Conservation (phyloP, 2,113 vertebrate species). For the Probosciger aterrimus region DNA sequence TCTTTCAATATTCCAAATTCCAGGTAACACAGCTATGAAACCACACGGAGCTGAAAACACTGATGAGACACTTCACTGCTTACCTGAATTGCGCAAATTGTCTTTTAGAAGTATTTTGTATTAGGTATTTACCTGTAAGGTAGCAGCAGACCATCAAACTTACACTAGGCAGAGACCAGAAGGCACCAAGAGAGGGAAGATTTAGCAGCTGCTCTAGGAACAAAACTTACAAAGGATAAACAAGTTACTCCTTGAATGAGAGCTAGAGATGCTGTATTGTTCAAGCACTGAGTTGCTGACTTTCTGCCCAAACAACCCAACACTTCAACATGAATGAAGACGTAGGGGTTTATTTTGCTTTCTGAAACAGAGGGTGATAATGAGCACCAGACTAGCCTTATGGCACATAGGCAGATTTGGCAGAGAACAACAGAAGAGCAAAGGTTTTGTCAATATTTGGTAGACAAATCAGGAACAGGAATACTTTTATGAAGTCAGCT, state of each 20-base stretch:
- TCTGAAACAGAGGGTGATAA: background rate
- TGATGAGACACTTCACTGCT: background rate
- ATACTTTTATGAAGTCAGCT: background rate
- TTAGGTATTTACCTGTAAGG: background rate
- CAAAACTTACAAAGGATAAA: background rate
- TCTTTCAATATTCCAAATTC: background rate
- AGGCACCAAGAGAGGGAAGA: background rate
- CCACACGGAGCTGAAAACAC: fast-evolving
- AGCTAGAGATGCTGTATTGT: fast-evolving
- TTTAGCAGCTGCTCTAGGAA: background rate
- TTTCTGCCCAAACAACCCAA: background rate
- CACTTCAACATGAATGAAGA: fast-evolving
- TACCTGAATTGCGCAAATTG: background rate
- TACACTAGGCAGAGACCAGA: background rate
- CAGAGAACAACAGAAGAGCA: background rate
- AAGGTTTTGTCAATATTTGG: background rate
- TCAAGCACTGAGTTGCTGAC: background rate
- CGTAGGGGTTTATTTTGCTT: fast-evolving
- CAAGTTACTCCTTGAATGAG: background rate
- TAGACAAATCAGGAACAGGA: background rate
- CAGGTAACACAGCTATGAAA: background rate
- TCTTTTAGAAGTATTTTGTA: background rate
- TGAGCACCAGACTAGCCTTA: fast-evolving
- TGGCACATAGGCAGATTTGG: fast-evolving
- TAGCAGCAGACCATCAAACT: background rate